phyloP scores from a whole-genome alignment of 1,140 invertebrate species.

The Pantala flavescens region DNA sequence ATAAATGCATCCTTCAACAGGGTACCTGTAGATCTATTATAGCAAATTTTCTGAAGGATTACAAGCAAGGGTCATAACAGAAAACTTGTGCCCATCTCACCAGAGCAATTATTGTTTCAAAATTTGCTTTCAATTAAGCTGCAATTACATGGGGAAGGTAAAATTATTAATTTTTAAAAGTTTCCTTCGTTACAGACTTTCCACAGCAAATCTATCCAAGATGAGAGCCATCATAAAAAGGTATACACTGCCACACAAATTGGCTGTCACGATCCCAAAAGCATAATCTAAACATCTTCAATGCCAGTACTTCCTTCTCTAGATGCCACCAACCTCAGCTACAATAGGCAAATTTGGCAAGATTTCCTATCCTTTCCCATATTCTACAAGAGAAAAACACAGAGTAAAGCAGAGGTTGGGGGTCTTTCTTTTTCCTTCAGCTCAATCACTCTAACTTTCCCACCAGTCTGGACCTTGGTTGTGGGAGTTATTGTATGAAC shows the following conservation, averaged over 20 bases:
- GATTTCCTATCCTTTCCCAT: neutral
- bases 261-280: neutral
- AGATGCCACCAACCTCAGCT: neutral
- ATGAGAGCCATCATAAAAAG: neutral
- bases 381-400: slow-evolving; percentile 1
- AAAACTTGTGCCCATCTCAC: neutral
- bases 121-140: neutral
- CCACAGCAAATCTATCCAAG: neutral
- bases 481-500: slow-evolving; percentile 14
- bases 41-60: neutral
- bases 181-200: neutral
- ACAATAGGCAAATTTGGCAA: neutral
- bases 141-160: neutral
- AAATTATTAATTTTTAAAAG: neutral
- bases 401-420: neutral
- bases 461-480: slow-evolving; percentile 15
- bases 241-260: neutral
- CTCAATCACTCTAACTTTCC: neutral
- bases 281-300: neutral
- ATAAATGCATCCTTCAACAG: neutral
- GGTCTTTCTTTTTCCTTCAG: neutral
- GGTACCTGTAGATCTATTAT: neutral
- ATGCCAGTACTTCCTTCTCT: slow-evolving; percentile 3
- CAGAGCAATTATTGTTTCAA: neutral
- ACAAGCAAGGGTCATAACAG: neutral